Base-by-base conservation (phyloP, 2,113 vertebrate species). In the Baryphthengus martii region DNA sequence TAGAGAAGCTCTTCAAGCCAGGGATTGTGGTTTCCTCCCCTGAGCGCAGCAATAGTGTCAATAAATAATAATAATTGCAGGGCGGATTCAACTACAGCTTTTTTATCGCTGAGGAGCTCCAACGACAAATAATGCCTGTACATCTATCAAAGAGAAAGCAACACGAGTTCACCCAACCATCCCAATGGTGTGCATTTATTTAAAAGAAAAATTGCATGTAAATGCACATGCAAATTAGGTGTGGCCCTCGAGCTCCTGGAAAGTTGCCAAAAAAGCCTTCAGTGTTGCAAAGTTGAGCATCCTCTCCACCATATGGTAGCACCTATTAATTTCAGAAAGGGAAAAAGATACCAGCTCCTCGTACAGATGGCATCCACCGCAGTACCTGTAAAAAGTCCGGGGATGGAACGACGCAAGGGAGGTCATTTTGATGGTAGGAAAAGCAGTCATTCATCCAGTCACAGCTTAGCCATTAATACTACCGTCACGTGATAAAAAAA, bases 231-330 rank as follows among this genome's bases (percentile, higher is more conserved):
- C 72, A 96, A 97, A 97, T 96, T 6, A 93, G n/a, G 59, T 29
- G 56, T 89, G 93, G 88, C 95, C 96, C 95, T 95, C 82, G 6
- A 94, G 95, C 79, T 90, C 53, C 92, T 97, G 96, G 95, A 90
- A 52, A 52, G 47, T 84, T 2, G 88, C 93, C 95, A 97, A 26
- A 78, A 85, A 84, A 90, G 79, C 92, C 95, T 78, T 92, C 24
- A 75, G 95, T 78, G 70, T 90, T 89, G 83, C 83, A 96, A 96
- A 96, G 90, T 94, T 92, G 93, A 96, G 53, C 92, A 88, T 96
- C 96, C 73, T 65, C 56, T 81, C 86, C 29, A 33, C 92, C 96
- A 96, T 96, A 95, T 96, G 96, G 90, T 88, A 25, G 68, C 59
- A 95, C 94, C 95, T 81, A 91, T 95, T 65, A 81, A 65, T 93